Conservation (phyloP, 2,113 vertebrate genomes). For the Dasyurus viverrinus region DNA sequence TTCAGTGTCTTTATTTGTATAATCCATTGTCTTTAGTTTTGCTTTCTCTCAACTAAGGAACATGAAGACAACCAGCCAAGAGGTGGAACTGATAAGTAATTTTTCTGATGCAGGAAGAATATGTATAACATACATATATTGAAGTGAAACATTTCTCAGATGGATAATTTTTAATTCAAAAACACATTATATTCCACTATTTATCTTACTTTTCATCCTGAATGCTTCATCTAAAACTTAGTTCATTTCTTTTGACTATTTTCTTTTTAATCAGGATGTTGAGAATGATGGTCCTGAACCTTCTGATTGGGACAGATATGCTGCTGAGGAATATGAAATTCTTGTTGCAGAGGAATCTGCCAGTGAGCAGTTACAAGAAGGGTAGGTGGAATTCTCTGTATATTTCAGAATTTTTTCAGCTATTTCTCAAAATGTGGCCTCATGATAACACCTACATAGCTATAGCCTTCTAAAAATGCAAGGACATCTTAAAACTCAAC, state of each 20-base stretch:
- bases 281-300: conserved; percentile 96
- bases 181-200: background rate
- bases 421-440: background rate
- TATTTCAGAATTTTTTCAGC: background rate
- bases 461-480: background rate
- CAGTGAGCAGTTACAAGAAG: conserved; percentile 94
- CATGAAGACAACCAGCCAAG: background rate
- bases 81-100: conserved; percentile 29
- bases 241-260: conserved; percentile 15
- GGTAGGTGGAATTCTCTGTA: conserved; percentile 82
- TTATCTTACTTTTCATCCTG: background rate
- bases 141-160: conserved; percentile 36
- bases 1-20: conserved; percentile 29
- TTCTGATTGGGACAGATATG: conserved; percentile 98
- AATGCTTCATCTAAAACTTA: conserved; percentile 13
- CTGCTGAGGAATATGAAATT: conserved; percentile 97
- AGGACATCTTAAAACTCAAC: background rate
- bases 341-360: conserved; percentile 97
- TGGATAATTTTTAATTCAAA: background rate
- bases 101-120: conserved; percentile 33
- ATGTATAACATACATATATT: background rate
- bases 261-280: conserved; percentile 86
- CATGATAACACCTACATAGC: background rate
- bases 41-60: conserved; percentile 1
- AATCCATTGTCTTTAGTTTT: conserved; percentile 26